These are phyloP conservation scores for Kryphioiulus occultus DNA, from an alignment of 2,888 invertebrate genomes.

Conservation along the genomic window DNA sequence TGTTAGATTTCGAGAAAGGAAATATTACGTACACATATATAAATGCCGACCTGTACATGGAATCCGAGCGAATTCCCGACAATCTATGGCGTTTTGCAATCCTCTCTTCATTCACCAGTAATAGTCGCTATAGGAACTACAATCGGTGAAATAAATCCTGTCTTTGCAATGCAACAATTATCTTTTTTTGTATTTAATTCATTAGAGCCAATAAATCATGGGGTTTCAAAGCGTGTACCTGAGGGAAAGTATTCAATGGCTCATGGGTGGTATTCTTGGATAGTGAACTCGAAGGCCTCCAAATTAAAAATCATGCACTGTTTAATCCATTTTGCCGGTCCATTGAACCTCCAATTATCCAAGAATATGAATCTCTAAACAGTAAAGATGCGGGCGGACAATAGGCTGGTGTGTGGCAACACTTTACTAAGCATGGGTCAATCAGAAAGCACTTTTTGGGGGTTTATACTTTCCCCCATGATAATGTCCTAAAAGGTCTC, in stretches of 20 bases:
- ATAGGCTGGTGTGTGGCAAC: conserved; percentile 43
- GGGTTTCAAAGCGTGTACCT: background rate
- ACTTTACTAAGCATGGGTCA: background rate
- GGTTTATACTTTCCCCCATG: background rate
- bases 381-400: background rate
- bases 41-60: conserved; percentile 28
- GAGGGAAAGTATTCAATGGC: conserved; percentile 7
- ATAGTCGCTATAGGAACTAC: conserved; percentile 32
- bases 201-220: background rate
- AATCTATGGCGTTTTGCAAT: background rate
- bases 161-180: conserved; percentile 34
- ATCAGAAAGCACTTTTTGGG: conserved; percentile 28
- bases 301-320: conserved; percentile 17
- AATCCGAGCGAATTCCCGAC: background rate
- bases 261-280: background rate
- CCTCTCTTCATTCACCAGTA: conserved; percentile 33
- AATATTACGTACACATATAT: conserved; percentile 39
- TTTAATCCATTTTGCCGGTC: conserved; percentile 41
- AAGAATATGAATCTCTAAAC: background rate
- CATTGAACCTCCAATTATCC: conserved; percentile 16
- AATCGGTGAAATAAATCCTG: conserved; percentile 36
- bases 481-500: background rate
- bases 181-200: conserved; percentile 36
- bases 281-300: conserved; percentile 11
- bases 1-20: conserved; percentile 32